Percentiles rank a stretch among this genome's conserved stretches.
These are phyloP conservation scores for Hestina assimilis DNA, from an alignment of 1,140 invertebrate genomes.

Conservation along the genomic window DNA sequence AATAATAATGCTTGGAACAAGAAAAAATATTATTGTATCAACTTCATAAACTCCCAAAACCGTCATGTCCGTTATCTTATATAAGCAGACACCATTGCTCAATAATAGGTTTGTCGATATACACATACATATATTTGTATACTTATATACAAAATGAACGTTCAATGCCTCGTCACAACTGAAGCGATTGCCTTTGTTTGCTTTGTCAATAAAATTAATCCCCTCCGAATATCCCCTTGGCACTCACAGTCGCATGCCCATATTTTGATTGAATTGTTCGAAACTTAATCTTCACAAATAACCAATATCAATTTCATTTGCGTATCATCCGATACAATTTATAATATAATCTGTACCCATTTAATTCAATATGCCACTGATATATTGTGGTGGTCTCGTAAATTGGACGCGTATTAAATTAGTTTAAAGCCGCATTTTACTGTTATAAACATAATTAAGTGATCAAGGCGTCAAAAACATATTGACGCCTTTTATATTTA, in stretches of 20 bases:
- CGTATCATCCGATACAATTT: slow-evolving; percentile 30
- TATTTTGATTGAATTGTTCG: slow-evolving; percentile 66
- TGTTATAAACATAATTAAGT: neutral
- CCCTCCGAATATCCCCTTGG: slow-evolving; percentile 43
- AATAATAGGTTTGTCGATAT: neutral
- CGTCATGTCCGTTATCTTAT: too few species aligned
- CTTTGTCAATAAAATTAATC: slow-evolving; percentile 66
- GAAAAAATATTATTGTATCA: too few species aligned
- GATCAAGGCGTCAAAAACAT: neutral
- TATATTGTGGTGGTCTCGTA: slow-evolving; percentile 11
- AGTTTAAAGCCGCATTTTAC: slow-evolving; percentile 3
- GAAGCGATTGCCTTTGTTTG: slow-evolving; percentile 42
- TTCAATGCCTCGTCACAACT: slow-evolving; percentile 34
- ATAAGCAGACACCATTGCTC: too few species aligned
- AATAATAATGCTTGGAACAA: too few species aligned
- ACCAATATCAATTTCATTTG: slow-evolving; percentile 45
- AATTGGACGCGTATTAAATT: slow-evolving; percentile 9
- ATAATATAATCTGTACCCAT: slow-evolving; percentile 17
- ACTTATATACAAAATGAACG: slow-evolving; percentile 13
- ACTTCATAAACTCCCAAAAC: too few species aligned
- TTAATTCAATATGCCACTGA: slow-evolving; percentile 8
- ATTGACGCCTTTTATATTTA: neutral
- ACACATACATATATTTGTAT: neutral
- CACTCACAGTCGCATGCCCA: slow-evolving; percentile 38
- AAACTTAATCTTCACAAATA: slow-evolving; percentile 62